Evolutionary conservation across 1,140 invertebrate genomes (phyloP).

Genomic region (Scaptomyza hsui): DNA sequence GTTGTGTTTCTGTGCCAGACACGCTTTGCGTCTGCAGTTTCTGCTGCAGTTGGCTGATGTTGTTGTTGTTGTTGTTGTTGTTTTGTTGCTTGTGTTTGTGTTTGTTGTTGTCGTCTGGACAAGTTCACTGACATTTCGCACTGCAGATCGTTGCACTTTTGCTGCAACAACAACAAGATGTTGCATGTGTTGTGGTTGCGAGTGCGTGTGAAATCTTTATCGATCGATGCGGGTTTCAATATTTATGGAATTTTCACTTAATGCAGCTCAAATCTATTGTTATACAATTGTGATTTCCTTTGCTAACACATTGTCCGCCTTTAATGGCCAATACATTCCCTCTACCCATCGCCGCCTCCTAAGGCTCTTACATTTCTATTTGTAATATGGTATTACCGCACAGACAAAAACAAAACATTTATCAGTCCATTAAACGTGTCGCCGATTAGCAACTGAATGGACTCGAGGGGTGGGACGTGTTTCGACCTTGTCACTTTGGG

Average conservation of each 20-base stretch:
- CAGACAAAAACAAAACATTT: conserved; percentile 18
- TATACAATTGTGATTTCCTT: too few relatives aligned
- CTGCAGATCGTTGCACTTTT: conserved; percentile 79
- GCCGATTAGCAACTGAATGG: conserved; percentile 56
- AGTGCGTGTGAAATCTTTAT: conserved; percentile 32
- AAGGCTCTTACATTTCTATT: too few relatives aligned
- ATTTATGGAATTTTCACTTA: too few relatives aligned
- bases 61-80: conserved; percentile 1
- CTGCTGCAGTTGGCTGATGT: conserved; percentile 3
- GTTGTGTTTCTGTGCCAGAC: conserved; percentile 66
- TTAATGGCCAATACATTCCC: conserved; percentile 10
- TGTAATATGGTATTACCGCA: conserved; percentile 28
- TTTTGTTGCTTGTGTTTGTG: too few relatives aligned
- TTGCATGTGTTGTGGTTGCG: conserved; percentile 15
- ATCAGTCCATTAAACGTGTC: conserved; percentile 68
- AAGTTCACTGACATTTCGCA: conserved; percentile 80
- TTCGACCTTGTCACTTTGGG: conserved; percentile 52
- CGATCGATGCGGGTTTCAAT: too few relatives aligned
- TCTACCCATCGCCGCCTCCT: too few relatives aligned
- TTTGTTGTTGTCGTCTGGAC: conserved; percentile 27
- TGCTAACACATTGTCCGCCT: conserved; percentile 1
- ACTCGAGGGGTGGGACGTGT: background rate
- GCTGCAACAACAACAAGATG: conserved; percentile 44
- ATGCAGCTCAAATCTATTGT: background rate
- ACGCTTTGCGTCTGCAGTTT: conserved; percentile 29